Base-by-base conservation (phyloP, 2,888 invertebrate species). In the Marronus borbonicus region DNA sequence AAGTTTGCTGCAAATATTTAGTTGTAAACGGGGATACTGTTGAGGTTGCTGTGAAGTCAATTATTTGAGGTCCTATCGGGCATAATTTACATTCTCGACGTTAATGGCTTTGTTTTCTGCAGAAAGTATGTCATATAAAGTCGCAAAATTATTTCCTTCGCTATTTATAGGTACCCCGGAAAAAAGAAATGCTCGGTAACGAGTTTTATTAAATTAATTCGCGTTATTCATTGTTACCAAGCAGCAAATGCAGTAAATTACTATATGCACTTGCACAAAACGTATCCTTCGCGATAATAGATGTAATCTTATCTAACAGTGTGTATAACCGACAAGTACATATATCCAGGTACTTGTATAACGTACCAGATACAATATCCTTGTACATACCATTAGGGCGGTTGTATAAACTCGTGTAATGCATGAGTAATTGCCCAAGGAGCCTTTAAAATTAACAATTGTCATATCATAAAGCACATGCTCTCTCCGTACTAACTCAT, bases 391-490 rank as follows among this genome's bases (percentile, higher is more conserved):
- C 17, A 55, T 55, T 64, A 31, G 28, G 36, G 64, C 28, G 64
- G 31, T n/a, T 36, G 12, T 5, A 64, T 64, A 8, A 31, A 66
- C 44, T 1, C n/a, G 66, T 49, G 50, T 66, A 66, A 24, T 17
- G 20, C 17, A 66, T 49, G 66, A 66, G 44, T 66, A 49, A 44
- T 62, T 66, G 66, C 1, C 44, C 66, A 44, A 66, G 44, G 12
- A 20, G 66, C 66, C 44, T 44, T 44, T 66, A 66, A 66, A 66
- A 66, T 39, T 66, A 66, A 24, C 44, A 66, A 44, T 44, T 44
- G 44, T 64, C 64, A 64, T 44, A 20, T 66, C 66, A 12, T 66
- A 66, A 66, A 49, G 20, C n/a, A 44, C 65, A n/a, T 44, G 39
- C 39, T 39, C 44, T 44, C 3, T 58, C 20, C 49, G 49, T 66